phyloP scores from a whole-genome alignment of 2,113 vertebrate species.

The Empidonax traillii region DNA sequence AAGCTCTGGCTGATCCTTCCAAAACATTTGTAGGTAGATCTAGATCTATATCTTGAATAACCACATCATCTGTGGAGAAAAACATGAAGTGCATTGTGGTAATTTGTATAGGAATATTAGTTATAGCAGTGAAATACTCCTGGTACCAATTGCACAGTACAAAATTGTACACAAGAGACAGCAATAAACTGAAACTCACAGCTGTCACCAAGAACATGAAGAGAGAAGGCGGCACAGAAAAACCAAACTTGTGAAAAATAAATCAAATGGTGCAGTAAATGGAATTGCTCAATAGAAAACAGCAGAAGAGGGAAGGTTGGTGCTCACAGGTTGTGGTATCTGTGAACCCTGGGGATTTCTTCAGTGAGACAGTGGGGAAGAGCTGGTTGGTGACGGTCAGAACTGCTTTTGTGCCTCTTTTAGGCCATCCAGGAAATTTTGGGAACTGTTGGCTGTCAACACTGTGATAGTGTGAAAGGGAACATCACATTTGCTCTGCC shows the following conservation, averaged over 20 bases:
- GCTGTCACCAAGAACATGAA: neutral
- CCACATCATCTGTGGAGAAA: constrained; percentile 8
- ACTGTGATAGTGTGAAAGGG: neutral
- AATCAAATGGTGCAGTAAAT: neutral
- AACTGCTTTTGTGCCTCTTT: neutral
- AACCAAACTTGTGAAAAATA: neutral
- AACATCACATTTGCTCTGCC: neutral
- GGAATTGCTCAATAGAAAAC: neutral
- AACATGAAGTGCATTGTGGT: neutral
- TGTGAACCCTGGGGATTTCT: neutral
- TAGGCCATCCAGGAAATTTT: neutral
- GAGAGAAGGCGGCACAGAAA: neutral
- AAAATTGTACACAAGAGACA: neutral
- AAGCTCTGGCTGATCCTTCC: constrained; percentile 76
- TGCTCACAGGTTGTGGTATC: neutral
- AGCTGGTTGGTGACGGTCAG: neutral
- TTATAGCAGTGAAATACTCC: neutral
- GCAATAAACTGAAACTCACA: neutral
- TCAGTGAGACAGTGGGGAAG: neutral
- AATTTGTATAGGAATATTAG: neutral
- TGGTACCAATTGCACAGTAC: neutral
- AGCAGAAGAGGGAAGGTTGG: neutral
- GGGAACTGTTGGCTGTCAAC: neutral
- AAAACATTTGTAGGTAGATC: constrained; percentile 74
- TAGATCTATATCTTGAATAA: constrained; percentile 51